Evolutionary conservation across 2,113 vertebrate species (phyloP).

Genomic region (Anseranas semipalmata): DNA sequence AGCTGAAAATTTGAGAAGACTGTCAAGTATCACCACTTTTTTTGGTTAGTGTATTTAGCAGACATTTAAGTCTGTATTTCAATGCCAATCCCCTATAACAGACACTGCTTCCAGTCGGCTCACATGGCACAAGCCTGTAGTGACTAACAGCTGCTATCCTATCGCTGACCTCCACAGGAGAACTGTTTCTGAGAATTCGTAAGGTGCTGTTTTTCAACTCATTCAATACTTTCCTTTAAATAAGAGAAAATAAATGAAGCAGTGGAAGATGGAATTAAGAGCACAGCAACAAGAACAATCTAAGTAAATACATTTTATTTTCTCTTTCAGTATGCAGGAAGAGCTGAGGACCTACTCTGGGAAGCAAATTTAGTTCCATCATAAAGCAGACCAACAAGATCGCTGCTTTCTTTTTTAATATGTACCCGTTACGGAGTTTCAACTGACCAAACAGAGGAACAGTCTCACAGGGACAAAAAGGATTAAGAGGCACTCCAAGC

Average conservation of each 20-base stretch:
- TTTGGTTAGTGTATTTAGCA: background rate
- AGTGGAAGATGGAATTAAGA: background rate
- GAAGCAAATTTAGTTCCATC: background rate
- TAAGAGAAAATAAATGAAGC: background rate
- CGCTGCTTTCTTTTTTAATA: background rate
- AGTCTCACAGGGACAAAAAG: background rate
- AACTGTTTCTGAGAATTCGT: background rate
- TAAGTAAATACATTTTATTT: background rate
- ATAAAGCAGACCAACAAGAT: background rate
- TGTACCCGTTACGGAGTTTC: background rate
- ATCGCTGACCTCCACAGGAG: background rate
- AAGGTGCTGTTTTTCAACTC: background rate
- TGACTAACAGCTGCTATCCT: background rate
- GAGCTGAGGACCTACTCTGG: background rate
- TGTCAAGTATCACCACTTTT: background rate
- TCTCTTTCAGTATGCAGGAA: background rate
- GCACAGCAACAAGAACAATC: background rate
- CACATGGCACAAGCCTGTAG: background rate
- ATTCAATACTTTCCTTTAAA: background rate
- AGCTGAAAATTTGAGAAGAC: background rate
- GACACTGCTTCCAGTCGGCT: background rate
- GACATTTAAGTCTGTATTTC: background rate
- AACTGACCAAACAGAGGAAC: background rate
- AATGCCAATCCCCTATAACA: background rate
- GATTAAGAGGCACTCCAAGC: background rate